Conservation (phyloP, 2,888 invertebrate genomes). For the Dichetophora obliterata region DNA sequence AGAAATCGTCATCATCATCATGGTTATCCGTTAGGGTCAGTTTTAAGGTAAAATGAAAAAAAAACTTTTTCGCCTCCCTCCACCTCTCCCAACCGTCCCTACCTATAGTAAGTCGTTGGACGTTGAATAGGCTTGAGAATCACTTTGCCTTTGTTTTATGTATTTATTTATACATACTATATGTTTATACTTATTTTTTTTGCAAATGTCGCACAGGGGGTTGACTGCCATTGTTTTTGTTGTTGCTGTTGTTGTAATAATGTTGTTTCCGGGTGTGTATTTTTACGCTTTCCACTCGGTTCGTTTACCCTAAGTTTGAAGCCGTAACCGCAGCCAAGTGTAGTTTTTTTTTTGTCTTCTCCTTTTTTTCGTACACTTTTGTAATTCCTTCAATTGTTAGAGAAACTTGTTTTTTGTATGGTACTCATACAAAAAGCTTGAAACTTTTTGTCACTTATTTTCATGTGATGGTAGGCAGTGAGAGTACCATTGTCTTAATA, state of each 20-base stretch:
- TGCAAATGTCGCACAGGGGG: neutral
- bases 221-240: neutral
- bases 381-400: neutral
- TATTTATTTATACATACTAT: too few relatives aligned
- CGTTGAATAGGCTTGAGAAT: too few relatives aligned
- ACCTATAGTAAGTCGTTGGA: too few relatives aligned
- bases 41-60: neutral
- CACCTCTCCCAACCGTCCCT: neutral
- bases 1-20: neutral
- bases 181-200: too few relatives aligned
- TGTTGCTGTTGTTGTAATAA: neutral
- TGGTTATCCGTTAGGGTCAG: neutral
- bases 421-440: neutral
- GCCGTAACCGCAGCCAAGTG: conserved; percentile 10
- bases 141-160: too few relatives aligned
- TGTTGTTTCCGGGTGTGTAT: conserved; percentile 2
- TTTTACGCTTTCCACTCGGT: conserved; percentile 5
- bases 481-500: neutral
- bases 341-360: neutral
- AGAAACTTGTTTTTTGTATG: neutral
- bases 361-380: neutral
- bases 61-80: neutral
- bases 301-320: neutral
- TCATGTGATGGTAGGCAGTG: neutral
- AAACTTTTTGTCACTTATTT: neutral